Base-by-base conservation (phyloP, 2,888 invertebrate species). In the Nomada lathburiana region DNA sequence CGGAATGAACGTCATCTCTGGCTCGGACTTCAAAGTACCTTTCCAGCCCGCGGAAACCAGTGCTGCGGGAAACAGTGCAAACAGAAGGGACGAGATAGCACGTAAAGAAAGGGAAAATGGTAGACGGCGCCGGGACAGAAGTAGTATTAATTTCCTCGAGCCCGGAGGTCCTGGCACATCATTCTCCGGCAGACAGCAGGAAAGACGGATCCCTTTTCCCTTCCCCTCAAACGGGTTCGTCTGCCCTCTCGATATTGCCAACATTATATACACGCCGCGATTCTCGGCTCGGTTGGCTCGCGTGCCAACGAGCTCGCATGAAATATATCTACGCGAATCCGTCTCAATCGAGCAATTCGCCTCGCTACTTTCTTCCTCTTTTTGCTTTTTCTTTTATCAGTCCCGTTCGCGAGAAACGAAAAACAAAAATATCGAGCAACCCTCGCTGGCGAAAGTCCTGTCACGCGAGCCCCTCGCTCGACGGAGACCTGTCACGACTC, bases 81-180 rank as follows among this genome's bases (percentile, higher is more conserved):
- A 87, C 75, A 84, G 86, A 83, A 80, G 70, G 67, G 75, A 75
- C 68, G 71, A 77, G 76, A 65, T 65, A 67, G 72, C 53, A 44
- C 68, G 65, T 11, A 63, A 82, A 76, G 82, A 75, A 88, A 79
- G 84, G 76, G 67, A 80, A 83, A 77, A 76, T 69, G 79, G 77
- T 79, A 83, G 75, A 73, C 77, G 74, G 72, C 71, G 77, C 53
- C 74, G 80, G 70, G 86, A 88, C 88, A 88, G 86, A 86, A 88
- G 86, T 87, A 85, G 90, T 90, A 90, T 90, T 90, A 90, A 90
- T 90, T 90, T 89, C 89, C 86, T 82, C 76, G 73, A 82, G 82
- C 86, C 89, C 84, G 77, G 80, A 86, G 87, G 84, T 85, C 77
- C 79, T 76, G 80, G 73, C 74, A 78, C 86, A 89, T 90, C 86